A percentile compares a stretch with the other conserved stretches of the same genome.
phyloP scores from a whole-genome alignment of 2,888 invertebrate species.

The Pharmacophagus antenor region DNA sequence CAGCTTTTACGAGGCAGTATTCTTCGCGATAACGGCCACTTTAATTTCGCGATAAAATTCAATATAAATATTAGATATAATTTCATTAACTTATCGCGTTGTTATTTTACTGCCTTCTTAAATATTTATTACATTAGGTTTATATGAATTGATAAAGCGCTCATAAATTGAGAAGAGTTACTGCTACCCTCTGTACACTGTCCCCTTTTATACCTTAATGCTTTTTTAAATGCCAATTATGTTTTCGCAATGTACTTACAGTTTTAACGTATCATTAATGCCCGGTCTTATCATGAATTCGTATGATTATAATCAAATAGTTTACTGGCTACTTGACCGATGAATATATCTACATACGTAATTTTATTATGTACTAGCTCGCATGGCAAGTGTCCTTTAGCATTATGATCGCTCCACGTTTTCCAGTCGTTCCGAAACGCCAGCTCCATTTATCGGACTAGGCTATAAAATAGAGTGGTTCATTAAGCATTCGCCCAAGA shows the following conservation, averaged over 20 bases:
- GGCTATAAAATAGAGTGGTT: slow-evolving; percentile 70
- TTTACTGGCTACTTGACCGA: slow-evolving; percentile 45
- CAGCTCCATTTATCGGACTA: slow-evolving; percentile 62
- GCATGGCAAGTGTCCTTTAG: slow-evolving; percentile 70
- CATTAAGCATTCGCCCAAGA: slow-evolving; percentile 59
- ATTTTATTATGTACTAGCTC: slow-evolving; percentile 60
- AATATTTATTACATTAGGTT: slow-evolving; percentile 9
- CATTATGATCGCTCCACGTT: slow-evolving; percentile 52
- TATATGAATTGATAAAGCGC: slow-evolving; percentile 26
- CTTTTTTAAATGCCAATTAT: slow-evolving; percentile 33
- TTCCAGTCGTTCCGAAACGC: slow-evolving; percentile 52
- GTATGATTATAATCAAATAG: slow-evolving; percentile 39
- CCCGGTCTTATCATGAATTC: slow-evolving; percentile 46
- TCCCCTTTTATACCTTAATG: slow-evolving; percentile 23
- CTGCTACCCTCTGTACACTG: slow-evolving; percentile 14
- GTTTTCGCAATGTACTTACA: slow-evolving; percentile 42
- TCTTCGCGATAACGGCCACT: neutral
- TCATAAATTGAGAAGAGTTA: slow-evolving; percentile 14
- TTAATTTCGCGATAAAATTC: neutral
- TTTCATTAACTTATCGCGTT: neutral
- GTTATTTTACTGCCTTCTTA: slow-evolving; percentile 11
- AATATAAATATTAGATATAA: neutral
- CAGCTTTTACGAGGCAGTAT: neutral
- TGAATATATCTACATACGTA: slow-evolving; percentile 61
- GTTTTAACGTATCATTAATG: slow-evolving; percentile 46